Evolutionary conservation across 2,797 vertebrate species (phyloP), one percentile per base, ranked within the genome.

Genomic region (Heteromormyrus szaboi): DNA sequence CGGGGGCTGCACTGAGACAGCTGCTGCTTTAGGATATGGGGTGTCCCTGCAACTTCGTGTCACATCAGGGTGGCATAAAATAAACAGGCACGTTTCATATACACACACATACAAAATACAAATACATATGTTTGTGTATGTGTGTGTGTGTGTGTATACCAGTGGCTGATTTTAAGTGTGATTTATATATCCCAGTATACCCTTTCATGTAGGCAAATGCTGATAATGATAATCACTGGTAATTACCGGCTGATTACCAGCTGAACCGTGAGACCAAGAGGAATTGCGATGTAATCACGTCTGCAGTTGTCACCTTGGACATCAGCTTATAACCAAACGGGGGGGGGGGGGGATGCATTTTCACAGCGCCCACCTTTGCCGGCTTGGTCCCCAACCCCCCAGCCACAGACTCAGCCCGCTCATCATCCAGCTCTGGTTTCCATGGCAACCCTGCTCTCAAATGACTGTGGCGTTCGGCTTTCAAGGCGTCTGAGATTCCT

Each of bases 391-490:
- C 4, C 72, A 65, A 46, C 87, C 89, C 91, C 87, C 91, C 88
- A 48, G 9, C 59, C 6, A 51, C 41, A 68, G 90, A 87, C 84
- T 88, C 68, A 86, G 90, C 91, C 85, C 87, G 86, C 89, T 90
- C 37, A 89, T 62, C 86, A 33, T 62, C 89, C 89, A n/a, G 79
- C 87, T 89, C 89, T 76, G 87, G 91, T 91, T 88, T 89, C 91
- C 87, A 90, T 91, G 90, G 91, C 89, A 91, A 92, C 91, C 76
- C 62, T 46, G 62, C 17, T 89, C 89, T 88, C 62, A 44, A 53
- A 87, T 90, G 76, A 88, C 87, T 9, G 19, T 29, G 33, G 65
- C 72, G 9, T 85, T 87, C 22, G 22, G 68, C 51, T 62, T 46
- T 11, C 37, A 25, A n/a, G 9, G 29, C 14, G 8, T 59, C 29